These are phyloP conservation scores for Diacarnus erythraeanus DNA, from an alignment of 37 sponge, comb jelly and placozoan species.

Conservation along the genomic window DNA sequence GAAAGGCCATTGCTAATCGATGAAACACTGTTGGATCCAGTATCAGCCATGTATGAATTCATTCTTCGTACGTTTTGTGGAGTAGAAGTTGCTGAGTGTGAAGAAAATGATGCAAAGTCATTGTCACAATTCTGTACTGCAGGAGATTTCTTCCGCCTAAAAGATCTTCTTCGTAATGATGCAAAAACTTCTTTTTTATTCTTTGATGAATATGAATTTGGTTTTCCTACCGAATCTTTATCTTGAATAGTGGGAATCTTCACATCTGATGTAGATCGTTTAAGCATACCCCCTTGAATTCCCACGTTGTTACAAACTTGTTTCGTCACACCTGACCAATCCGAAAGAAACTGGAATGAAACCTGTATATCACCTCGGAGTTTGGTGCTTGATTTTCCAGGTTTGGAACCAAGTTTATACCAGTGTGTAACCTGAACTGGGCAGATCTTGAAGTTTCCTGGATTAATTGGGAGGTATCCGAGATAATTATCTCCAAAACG, in stretches of 20 bases:
- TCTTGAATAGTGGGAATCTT: background rate
- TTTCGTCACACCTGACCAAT: conserved; percentile 18
- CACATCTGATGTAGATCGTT: conserved; percentile 19
- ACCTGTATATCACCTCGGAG: conserved; percentile 51
- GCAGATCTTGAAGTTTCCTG: conserved; percentile 26
- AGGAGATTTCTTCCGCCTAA: conserved; percentile 16
- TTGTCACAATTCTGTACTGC: conserved; percentile 7
- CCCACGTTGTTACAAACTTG: background rate
- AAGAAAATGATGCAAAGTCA: conserved; percentile 11
- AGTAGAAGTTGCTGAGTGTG: background rate
- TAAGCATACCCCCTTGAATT: conserved; percentile 4
- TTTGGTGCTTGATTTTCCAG: conserved; percentile 50
- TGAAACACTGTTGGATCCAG: background rate
- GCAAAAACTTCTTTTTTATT: conserved; percentile 6
- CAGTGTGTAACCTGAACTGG: conserved; percentile 30
- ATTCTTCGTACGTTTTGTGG: background rate
- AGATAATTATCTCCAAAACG: conserved; percentile 22
- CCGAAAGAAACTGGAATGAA: conserved; percentile 32
- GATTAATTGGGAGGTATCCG: conserved; percentile 33
- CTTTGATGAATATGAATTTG: background rate
- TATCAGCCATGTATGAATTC: background rate
- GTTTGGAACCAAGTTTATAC: conserved; percentile 53
- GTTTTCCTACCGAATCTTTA: background rate
- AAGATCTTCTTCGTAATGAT: conserved; percentile 4
- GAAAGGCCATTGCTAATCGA: background rate